Base-by-base conservation (phyloP, 2,888 invertebrate species). In the Bellardia bayeri region DNA sequence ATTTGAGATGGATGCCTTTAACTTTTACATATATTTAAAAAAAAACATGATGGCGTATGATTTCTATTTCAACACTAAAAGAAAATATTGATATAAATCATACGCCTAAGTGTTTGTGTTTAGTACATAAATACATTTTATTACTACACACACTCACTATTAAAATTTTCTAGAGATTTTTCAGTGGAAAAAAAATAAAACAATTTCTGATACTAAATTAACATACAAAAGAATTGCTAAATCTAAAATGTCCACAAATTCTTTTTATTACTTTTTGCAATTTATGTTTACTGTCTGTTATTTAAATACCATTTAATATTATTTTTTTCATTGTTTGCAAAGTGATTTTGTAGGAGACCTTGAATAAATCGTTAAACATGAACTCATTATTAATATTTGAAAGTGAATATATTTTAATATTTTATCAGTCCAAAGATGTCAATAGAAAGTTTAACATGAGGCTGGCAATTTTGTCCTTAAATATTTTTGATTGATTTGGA, bases 291-390 rank as follows among this genome's bases (percentile, higher is more conserved):
- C 33, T 61, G 7, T 61, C 61, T 61, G 33, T 1, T 11, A 8
- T 23, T 11, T 30, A 2, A 58, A 58, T 58, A 58, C 11, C 45
- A 45, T 58, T 58, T 58, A 14, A 33, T 33, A 16, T 61, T 61
- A 2, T 14, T 13, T 13, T 33, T 7, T 33, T 61, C 30, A 16
- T 56, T 56, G 6, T 56, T 8, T 56, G 45, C 2, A 16, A 56
- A 51, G 6, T 1, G 51, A 6, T 51, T 51, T 51, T 56, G 2
- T 23, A 9, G 16, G 16, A 61, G 40, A 64, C 16, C 64, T 16
- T 64, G n/a, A 16, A 40, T 40, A 37, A 64, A 64, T 64, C 64
- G 11, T 9, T 64, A 64, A 40, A 64, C 37, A 40, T 16, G 37
- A 40, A 40, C 64, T 61, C 11, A 61, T 61, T 7, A 33, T 61